Percentiles rank a stretch among this genome's conserved stretches.
phyloP scores from a whole-genome alignment of 2,113 vertebrate genomes.

The Tretioscincus oriximinensis region DNA sequence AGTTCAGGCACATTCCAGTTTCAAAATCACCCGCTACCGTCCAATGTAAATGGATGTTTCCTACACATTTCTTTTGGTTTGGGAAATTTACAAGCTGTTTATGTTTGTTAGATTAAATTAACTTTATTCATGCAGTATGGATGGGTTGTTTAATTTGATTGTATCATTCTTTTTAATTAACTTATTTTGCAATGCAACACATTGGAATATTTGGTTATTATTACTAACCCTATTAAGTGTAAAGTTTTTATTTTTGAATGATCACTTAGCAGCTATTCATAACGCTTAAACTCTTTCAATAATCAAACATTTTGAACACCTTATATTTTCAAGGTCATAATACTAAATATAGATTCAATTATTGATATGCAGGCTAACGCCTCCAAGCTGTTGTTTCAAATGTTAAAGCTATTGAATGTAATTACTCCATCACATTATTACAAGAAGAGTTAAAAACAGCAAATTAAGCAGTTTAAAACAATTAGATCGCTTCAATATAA shows the following conservation, averaged over 20 bases:
- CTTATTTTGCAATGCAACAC: conserved; percentile 44
- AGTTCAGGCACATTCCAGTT: conserved; percentile 41
- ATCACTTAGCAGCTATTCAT: background rate
- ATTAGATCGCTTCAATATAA: conserved; percentile 39
- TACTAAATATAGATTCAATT: conserved; percentile 29
- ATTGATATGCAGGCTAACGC: background rate
- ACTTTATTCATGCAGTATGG: conserved; percentile 46
- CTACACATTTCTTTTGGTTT: conserved; percentile 44
- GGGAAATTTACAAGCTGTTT: conserved; percentile 50
- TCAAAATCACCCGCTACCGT: conserved; percentile 46
- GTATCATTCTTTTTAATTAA: conserved; percentile 39
- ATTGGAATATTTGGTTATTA: background rate
- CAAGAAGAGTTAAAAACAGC: conserved; percentile 44
- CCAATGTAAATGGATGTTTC: conserved; percentile 52
- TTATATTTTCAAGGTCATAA: conserved; percentile 31
- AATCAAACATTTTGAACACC: conserved; percentile 16
- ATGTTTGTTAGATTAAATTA: conserved; percentile 62
- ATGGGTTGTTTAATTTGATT: conserved; percentile 52
- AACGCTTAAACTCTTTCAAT: conserved; percentile 19
- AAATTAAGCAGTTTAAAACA: conserved; percentile 39
- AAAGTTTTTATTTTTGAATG: background rate
- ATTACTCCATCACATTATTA: conserved; percentile 39
- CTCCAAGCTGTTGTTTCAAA: conserved; percentile 20
- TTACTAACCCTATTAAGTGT: background rate
- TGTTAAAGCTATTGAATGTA: conserved; percentile 17